Conservation (phyloP, 2,888 invertebrate species). For the Phalangium opilio region DNA sequence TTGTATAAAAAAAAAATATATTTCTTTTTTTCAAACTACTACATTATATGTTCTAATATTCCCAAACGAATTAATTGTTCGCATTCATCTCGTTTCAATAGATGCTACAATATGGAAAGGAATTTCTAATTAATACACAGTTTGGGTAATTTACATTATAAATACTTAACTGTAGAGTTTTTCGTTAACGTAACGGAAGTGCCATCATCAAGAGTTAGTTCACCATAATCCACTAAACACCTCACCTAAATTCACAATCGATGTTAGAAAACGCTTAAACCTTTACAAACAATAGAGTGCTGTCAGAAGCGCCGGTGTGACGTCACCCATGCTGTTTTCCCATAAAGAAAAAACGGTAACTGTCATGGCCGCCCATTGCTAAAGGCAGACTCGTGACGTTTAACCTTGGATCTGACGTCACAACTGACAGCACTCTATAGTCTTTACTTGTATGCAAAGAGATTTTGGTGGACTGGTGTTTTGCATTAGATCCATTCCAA, state of each 20-base stretch:
- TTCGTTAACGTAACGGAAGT: slow-evolving; percentile 71
- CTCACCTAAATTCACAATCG: slow-evolving; percentile 36
- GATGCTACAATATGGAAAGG: slow-evolving; percentile 41
- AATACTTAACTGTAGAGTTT: slow-evolving; percentile 52
- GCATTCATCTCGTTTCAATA: slow-evolving; percentile 70
- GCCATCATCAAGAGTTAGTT: slow-evolving; percentile 86
- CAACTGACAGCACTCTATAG: too few relatives aligned
- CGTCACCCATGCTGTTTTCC: too few relatives aligned
- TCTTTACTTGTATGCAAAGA: slow-evolving; percentile 68
- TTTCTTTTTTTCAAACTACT: too few relatives aligned
- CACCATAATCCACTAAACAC: slow-evolving; percentile 79
- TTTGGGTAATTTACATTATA: neutral
- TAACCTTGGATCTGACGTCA: too few relatives aligned
- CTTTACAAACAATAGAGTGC: neutral
- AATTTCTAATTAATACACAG: neutral
- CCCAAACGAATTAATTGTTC: slow-evolving; percentile 82
- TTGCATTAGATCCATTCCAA: slow-evolving; percentile 61
- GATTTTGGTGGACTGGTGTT: slow-evolving; percentile 82
- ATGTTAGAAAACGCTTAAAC: neutral
- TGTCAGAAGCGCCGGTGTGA: too few relatives aligned
- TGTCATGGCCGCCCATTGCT: too few relatives aligned
- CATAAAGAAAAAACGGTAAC: too few relatives aligned
- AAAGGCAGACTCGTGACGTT: too few relatives aligned
- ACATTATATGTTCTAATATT: slow-evolving; percentile 50
- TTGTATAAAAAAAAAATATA: too few relatives aligned